phyloP scores from a whole-genome alignment of 1,140 invertebrate species.

The Musca domestica region DNA sequence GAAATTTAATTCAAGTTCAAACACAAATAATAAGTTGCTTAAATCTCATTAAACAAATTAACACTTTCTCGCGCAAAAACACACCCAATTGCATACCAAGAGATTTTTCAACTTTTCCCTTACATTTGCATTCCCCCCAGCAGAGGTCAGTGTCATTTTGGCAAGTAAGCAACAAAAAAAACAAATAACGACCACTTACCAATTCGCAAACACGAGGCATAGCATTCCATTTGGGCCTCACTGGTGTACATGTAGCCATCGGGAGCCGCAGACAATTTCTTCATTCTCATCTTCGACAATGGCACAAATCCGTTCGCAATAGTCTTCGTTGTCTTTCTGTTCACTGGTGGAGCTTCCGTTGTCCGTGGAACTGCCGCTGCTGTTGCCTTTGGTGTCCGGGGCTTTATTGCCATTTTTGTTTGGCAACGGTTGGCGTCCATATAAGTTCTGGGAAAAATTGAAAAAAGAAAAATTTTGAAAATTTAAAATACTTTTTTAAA shows the following conservation, averaged over 20 bases:
- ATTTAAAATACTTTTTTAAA: not conserved
- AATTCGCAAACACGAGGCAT: constrained; percentile 47
- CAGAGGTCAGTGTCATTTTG: not conserved
- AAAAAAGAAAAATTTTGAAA: too few relatives aligned
- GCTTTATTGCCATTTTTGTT: not conserved
- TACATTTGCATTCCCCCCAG: not conserved
- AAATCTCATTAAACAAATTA: not conserved
- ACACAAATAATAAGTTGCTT: not conserved
- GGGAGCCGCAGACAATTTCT: constrained; percentile 49
- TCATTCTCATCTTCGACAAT: constrained; percentile 51
- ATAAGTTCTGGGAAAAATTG: constrained; percentile 16
- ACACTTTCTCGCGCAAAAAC: not conserved
- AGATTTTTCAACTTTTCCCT: not conserved
- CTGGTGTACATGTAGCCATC: constrained; percentile 52
- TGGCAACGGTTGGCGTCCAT: constrained; percentile 17
- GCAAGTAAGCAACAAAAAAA: not conserved
- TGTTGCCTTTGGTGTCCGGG: not conserved
- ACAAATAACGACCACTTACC: constrained; percentile 30
- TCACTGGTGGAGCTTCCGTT: constrained; percentile 8
- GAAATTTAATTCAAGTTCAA: not conserved
- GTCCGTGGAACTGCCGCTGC: not conserved
- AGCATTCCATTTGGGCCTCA: constrained; percentile 47
- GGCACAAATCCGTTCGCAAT: constrained; percentile 49
- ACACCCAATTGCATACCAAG: not conserved
- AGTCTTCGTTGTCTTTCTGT: constrained; percentile 41